Conservation (phyloP, 1,140 invertebrate species). For the Pseudoatta argentina region DNA sequence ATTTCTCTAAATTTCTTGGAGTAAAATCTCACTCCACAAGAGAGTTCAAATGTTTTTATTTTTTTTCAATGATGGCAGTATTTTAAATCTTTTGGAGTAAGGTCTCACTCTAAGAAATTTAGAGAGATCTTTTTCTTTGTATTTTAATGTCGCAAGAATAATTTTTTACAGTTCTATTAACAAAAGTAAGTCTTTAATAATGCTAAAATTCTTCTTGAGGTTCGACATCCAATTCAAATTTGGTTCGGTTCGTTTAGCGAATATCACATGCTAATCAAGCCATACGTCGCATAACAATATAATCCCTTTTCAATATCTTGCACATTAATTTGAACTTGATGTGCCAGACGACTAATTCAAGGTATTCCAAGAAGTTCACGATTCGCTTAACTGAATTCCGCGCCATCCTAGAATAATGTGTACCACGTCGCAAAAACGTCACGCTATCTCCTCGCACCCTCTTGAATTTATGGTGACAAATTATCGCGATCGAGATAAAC, state of each 20-base stretch:
- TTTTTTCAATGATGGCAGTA: no score
- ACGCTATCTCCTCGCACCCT: slow-evolving; percentile 27
- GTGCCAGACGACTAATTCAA: slow-evolving; percentile 45
- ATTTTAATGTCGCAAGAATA: not conserved
- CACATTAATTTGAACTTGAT: slow-evolving; percentile 1
- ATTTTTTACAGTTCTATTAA: not conserved
- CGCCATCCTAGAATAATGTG: slow-evolving; percentile 9
- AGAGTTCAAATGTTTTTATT: no score
- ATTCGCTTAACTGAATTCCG: slow-evolving; percentile 54
- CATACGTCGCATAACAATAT: not conserved
- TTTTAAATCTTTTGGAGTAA: no score
- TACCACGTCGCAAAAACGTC: slow-evolving; percentile 36
- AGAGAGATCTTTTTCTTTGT: not conserved
- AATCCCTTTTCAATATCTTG: not conserved
- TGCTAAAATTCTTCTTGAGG: not conserved
- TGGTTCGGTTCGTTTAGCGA: not conserved
- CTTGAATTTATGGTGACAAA: slow-evolving; percentile 60
- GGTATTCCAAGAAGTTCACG: slow-evolving; percentile 57
- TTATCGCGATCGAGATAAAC: slow-evolving; percentile 51
- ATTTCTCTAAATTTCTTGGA: no score
- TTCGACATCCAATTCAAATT: not conserved
- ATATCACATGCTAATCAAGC: not conserved
- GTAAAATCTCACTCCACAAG: no score
- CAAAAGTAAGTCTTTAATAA: not conserved
- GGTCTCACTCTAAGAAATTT: no score